Base-by-base conservation (phyloP, 2,113 vertebrate species). In the Ophthalmolycus amberensis region DNA sequence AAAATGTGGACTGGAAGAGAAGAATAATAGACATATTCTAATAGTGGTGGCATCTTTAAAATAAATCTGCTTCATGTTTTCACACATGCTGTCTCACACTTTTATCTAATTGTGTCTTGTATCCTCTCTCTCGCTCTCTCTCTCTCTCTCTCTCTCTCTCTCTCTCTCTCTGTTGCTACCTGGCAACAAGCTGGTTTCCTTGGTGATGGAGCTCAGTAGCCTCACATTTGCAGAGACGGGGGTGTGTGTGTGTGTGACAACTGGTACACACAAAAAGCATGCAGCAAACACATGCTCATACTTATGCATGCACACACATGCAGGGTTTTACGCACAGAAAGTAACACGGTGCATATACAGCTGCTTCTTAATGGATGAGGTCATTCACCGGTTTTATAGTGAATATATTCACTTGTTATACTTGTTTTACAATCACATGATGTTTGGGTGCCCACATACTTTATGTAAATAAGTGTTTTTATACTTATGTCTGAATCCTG, bases 151-250 rank as follows among this genome's bases (percentile, higher is more conserved):
- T 62, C 75, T 82, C 40, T 66, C 65, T 71, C 0, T 67, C 56
- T 46, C 22, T 67, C 44, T 60, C 48, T 69, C 65, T 84, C 77
- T 78, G 79, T 85, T 87, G 90, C 90, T 92, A 94, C 90, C 90
- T 94, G 93, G 93, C 93, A 94, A 94, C 93, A 87, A 89, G 91
- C 86, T 88, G 90, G 93, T 94, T 89, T 91, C 93, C 91, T 85
- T 89, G 93, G 91, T 89, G 91, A 94, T 90, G 65, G 88, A 86
- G 84, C 88, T 89, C 85, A 86, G 89, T 87, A 88, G 90, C 88
- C 77, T 90, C 75, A 85, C 80, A 90, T 89, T 90, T 83, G 76
- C 83, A 76, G 89, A 71, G 84, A 86, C 12, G 69, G 71, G 85
- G 70, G 79, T 80, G 85, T 86, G 80, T 71, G 70, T 34, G 34